Evolutionary conservation across 2,797 vertebrate genomes (phyloP).

Genomic region (Oreonectes daqikongensis): DNA sequence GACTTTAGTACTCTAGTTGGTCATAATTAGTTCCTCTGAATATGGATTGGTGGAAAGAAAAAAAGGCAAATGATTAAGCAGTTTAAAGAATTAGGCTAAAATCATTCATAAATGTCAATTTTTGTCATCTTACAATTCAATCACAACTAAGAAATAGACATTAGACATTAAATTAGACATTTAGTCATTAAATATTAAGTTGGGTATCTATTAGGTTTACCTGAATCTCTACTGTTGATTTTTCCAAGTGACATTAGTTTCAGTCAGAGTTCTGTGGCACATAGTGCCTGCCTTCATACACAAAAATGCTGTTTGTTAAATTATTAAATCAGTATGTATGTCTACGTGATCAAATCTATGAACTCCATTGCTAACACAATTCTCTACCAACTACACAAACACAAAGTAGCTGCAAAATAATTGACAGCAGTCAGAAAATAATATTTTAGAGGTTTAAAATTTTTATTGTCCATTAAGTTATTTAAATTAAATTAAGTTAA

Average conservation of each 20-base stretch:
- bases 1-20: background rate
- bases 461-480: no score
- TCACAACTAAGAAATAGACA: background rate
- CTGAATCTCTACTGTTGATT: background rate
- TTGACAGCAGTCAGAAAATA: no score
- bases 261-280: no score
- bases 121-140: background rate
- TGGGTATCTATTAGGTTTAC: constrained; percentile 1
- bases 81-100: constrained; percentile 4
- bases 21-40: no score
- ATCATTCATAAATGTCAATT: background rate
- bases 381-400: no score
- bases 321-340: no score
- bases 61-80: background rate
- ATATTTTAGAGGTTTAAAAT: no score
- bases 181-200: background rate
- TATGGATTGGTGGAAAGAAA: background rate
- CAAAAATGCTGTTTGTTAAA: background rate
- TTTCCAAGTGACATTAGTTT: background rate
- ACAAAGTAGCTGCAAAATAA: no score
- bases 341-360: no score
- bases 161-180: background rate
- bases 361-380: no score
- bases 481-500: no score
- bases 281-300: background rate